These are phyloP conservation scores for Cyprinodon tularosa DNA, from an alignment of 2,113 vertebrate species.

Conservation along the genomic window DNA sequence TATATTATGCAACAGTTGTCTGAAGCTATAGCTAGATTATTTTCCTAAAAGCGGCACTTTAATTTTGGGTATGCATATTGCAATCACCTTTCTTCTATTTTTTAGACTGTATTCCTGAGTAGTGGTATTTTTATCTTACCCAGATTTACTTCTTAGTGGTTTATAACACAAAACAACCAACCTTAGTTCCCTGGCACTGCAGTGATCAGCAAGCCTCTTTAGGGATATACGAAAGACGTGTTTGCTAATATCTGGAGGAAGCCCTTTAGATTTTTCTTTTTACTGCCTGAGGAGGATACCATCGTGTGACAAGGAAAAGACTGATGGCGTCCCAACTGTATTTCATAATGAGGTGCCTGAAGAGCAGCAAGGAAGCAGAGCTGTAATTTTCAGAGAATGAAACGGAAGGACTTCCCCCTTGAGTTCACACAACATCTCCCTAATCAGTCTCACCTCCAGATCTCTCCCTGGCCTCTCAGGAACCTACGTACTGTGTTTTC, in stretches of 20 bases:
- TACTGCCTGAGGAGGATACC: constrained; percentile 4
- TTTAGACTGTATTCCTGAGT: neutral
- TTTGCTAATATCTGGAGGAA: constrained; percentile 2
- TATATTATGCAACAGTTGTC: neutral
- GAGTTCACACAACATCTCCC: constrained; percentile 36
- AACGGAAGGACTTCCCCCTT: constrained; percentile 48
- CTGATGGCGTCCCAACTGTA: constrained; percentile 37
- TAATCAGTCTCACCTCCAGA: constrained; percentile 24
- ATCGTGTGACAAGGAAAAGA: constrained; percentile 31
- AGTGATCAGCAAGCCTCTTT: neutral
- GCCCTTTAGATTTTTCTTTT: constrained; percentile 15
- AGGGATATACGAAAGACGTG: neutral
- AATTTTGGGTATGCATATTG: neutral
- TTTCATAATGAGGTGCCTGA: constrained; percentile 67
- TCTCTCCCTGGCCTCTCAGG: constrained; percentile 19
- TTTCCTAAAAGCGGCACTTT: neutral
- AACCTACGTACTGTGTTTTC: constrained; percentile 10
- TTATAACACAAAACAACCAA: neutral
- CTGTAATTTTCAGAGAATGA: constrained; percentile 54
- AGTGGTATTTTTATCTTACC: neutral
- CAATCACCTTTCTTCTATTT: no score
- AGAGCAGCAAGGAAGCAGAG: constrained; percentile 57
- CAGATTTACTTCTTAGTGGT: neutral
- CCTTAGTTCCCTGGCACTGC: no score
- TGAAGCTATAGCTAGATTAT: neutral